Evolutionary conservation across 2,113 vertebrate genomes (phyloP).

Genomic region (Sylvia atricapilla): DNA sequence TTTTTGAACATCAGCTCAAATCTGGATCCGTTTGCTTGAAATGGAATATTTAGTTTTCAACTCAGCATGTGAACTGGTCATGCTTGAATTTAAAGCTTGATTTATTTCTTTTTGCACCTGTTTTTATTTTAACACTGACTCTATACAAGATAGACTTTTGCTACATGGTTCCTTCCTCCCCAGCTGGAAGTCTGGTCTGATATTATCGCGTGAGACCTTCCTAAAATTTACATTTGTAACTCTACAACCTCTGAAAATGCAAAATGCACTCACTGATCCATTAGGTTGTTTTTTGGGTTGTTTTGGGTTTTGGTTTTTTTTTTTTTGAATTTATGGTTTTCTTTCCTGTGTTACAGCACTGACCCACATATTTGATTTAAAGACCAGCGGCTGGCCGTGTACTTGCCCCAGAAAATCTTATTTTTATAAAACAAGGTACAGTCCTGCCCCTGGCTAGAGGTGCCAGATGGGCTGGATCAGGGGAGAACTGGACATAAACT

Average conservation of each 20-base stretch:
- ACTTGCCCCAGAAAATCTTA: not conserved
- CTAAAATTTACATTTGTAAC: not conserved
- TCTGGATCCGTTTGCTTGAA: conserved; percentile 31
- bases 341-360: not conserved
- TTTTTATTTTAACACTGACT: conserved; percentile 33
- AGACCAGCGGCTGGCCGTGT: not conserved
- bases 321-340: not conserved
- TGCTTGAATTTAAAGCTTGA: conserved; percentile 40
- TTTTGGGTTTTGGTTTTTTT: not conserved
- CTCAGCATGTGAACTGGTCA: conserved; percentile 38
- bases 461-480: not conserved
- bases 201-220: not conserved
- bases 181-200: conserved; percentile 14
- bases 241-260: not conserved
- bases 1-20: not conserved
- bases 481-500: not conserved
- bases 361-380: not conserved
- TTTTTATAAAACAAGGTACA: not conserved
- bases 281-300: not conserved
- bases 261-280: not conserved
- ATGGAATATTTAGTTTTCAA: conserved; percentile 22
- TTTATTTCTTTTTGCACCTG: conserved; percentile 53
- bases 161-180: not conserved
- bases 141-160: not conserved
- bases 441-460: not conserved